Evolutionary conservation across 2,888 invertebrate species (phyloP).

Genomic region (Drosophila rellima): DNA sequence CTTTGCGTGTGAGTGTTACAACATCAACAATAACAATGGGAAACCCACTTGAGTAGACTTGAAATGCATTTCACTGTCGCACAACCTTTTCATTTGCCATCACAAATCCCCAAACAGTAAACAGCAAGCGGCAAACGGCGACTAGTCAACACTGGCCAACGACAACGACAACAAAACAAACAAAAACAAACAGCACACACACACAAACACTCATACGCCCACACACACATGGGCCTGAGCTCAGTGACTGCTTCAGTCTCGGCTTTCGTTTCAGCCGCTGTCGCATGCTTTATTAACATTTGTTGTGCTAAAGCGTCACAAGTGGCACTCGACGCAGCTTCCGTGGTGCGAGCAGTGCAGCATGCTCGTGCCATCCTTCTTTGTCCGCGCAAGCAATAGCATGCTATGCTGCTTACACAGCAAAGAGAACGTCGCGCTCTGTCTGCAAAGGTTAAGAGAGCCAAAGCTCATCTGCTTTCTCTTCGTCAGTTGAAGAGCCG

Average conservation of each 20-base stretch:
- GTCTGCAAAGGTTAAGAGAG: conserved; percentile 65
- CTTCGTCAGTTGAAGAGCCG: conserved; percentile 15
- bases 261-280: conserved; percentile 35
- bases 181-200: conserved; percentile 30
- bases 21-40: conserved; percentile 45
- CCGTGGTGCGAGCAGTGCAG: conserved; percentile 56
- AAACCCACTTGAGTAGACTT: conserved; percentile 57
- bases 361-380: conserved; percentile 36
- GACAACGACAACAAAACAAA: conserved; percentile 27
- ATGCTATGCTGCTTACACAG: conserved; percentile 41
- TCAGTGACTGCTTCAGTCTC: conserved; percentile 20
- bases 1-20: conserved; percentile 20
- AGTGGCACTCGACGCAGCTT: conserved; percentile 63
- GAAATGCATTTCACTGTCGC: conserved; percentile 73
- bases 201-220: conserved; percentile 13
- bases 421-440: conserved; percentile 49
- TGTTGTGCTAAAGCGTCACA: conserved; percentile 66
- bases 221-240: conserved; percentile 26
- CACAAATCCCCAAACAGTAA: conserved; percentile 56
- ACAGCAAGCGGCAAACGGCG: conserved; percentile 38
- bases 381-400: conserved; percentile 76
- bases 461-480: conserved; percentile 54
- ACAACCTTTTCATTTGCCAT: conserved; percentile 62
- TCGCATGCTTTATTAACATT: conserved; percentile 65
- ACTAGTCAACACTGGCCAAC: conserved; percentile 62